These are phyloP conservation scores for Paedocypris sp. DNA, from an alignment of 2,113 vertebrate genomes.

Conservation along the genomic window DNA sequence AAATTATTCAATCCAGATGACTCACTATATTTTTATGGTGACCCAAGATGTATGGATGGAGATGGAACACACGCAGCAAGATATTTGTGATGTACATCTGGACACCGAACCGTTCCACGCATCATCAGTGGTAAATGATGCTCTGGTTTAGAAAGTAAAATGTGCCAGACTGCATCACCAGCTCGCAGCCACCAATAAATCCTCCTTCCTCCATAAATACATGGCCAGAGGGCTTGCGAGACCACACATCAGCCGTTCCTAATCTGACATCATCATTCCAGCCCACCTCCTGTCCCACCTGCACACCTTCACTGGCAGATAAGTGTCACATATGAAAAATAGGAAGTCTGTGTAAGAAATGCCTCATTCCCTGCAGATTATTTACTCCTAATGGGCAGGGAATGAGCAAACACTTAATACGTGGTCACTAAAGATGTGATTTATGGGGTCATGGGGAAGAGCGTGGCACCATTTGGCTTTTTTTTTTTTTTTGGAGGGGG, in stretches of 20 bases:
- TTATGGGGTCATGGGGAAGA: conserved; percentile 53
- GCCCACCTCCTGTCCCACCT: conserved; percentile 5
- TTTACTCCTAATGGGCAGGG: conserved; percentile 63
- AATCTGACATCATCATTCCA: conserved; percentile 39
- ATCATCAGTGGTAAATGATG: neutral
- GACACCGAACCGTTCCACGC: neutral
- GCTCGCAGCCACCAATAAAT: conserved; percentile 3
- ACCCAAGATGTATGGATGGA: conserved; percentile 9
- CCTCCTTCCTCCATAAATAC: neutral
- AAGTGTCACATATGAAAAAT: conserved; percentile 59
- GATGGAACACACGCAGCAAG: conserved; percentile 10
- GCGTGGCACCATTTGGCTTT: conserved; percentile 38
- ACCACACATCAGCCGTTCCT: neutral
- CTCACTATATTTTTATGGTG: conserved; percentile 3
- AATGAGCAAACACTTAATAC: conserved; percentile 60
- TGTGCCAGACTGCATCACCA: neutral
- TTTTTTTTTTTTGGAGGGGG: too few relatives aligned
- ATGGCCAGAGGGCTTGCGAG: neutral
- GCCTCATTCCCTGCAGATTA: conserved; percentile 57
- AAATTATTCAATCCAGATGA: conserved; percentile 12
- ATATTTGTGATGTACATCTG: conserved; percentile 7
- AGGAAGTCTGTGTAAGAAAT: conserved; percentile 41
- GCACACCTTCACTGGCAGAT: conserved; percentile 52
- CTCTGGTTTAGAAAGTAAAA: conserved; percentile 2
- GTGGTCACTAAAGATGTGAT: conserved; percentile 58